Evolutionary conservation across 2,797 vertebrate species (phyloP), one percentile per base, ranked within the genome.

Genomic region (Corythornis leucogaster): DNA sequence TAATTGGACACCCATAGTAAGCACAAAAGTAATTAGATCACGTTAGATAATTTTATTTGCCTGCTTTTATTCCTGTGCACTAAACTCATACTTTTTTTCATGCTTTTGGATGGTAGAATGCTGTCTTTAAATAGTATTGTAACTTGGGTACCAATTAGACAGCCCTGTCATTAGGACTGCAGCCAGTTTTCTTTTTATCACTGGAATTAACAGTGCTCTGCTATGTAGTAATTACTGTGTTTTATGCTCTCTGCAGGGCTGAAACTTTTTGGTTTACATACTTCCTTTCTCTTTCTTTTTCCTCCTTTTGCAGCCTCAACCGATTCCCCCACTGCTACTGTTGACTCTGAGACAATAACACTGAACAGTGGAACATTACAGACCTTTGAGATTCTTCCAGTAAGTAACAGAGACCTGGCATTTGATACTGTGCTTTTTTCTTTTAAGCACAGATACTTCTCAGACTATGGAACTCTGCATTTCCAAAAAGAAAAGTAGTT

Each of bases 361-460:
- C 98, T 99, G 91, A 99, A 99, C 96, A 97, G 98, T 5, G 98
- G 98, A 90, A 98, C 99, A 12, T 97, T 99, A 85, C 99, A 99
- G 97, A 98, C 99, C n/a, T 99, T 99, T 93, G 99, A 99, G 97
- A 99, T 99, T 94, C 97, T 99, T 85, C 99, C 99, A 58, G 99
- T 99, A 97, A 99, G 98, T 97, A 93, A 85, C 22, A 63, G 50
- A 83, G 48, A 93, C 58, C 69, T 73, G 68, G 4, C 61, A n/a
- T 45, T 79, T 79, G 48, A 50, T 54, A 59, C 28, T 57, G 22
- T 53, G 11, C 2, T 2, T 46, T 82, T 70, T 55, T 30, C 6
- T 78, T 68, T 70, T 54, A 76, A 78, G 15, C 22, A 31, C 33
- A 40, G 9, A 43, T 90, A 17, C 48, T 67, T 68, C 28, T 70